phyloP scores from a whole-genome alignment of 2,797 vertebrate genomes.

The Danio aesculapii region DNA sequence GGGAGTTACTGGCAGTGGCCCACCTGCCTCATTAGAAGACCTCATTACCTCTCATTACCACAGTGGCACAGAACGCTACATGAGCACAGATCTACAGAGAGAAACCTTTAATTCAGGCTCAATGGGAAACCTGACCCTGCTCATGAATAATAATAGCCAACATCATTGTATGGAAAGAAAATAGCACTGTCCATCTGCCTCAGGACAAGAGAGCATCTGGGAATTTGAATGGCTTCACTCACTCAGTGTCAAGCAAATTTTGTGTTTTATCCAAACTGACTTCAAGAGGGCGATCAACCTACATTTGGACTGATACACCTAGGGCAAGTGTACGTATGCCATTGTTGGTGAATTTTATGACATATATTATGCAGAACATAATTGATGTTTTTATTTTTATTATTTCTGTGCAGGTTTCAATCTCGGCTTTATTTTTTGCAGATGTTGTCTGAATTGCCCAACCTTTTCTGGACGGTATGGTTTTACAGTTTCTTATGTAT shows the following conservation, averaged over 20 bases:
- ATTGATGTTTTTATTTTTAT: slow-evolving; percentile 16
- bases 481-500: slow-evolving; percentile 18
- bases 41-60: slow-evolving; percentile 67
- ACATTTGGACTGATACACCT: neutral
- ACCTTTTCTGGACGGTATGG: neutral
- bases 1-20: slow-evolving; percentile 56
- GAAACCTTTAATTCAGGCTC: slow-evolving; percentile 85
- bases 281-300: slow-evolving; percentile 2
- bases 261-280: slow-evolving; percentile 21
- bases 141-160: slow-evolving; percentile 86
- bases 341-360: neutral
- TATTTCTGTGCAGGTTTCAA: neutral
- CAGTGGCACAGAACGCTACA: slow-evolving; percentile 48
- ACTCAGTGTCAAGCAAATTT: slow-evolving; percentile 38
- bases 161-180: slow-evolving; percentile 81
- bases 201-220: slow-evolving; percentile 54
- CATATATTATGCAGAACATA: neutral
- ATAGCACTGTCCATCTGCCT: slow-evolving; percentile 82
- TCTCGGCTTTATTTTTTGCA: slow-evolving; percentile 45
- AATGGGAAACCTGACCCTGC: slow-evolving; percentile 83
- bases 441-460: slow-evolving; percentile 46
- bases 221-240: slow-evolving; percentile 50
- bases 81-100: slow-evolving; percentile 70
- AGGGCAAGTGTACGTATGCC: neutral
- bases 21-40: slow-evolving; percentile 62